These are phyloP conservation scores for Hippocampus abdominalis DNA, from an alignment of 2,113 vertebrate genomes.

Conservation along the genomic window DNA sequence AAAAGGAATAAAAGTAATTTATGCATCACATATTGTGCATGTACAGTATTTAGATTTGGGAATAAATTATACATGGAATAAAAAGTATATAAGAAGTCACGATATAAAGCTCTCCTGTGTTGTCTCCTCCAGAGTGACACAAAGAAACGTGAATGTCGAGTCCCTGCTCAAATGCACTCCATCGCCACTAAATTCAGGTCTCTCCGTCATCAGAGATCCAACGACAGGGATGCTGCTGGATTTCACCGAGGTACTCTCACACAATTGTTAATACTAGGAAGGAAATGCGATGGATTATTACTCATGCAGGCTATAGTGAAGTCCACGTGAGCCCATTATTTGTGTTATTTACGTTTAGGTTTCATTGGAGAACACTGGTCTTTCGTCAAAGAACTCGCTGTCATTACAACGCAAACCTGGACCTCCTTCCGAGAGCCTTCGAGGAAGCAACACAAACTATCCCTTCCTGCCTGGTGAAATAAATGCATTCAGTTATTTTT, in stretches of 20 bases:
- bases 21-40: background rate
- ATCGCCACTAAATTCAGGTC: constrained; percentile 77
- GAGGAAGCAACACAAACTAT: constrained; percentile 85
- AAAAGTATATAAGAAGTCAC: background rate
- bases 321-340: background rate
- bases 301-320: background rate
- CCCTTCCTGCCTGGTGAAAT: constrained; percentile 83
- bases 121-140: constrained; percentile 67
- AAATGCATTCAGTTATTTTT: background rate
- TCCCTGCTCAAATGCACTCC: constrained; percentile 70
- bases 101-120: background rate
- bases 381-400: constrained; percentile 85
- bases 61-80: too few species aligned
- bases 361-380: constrained; percentile 77
- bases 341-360: constrained; percentile 59
- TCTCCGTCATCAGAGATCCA: constrained; percentile 84
- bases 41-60: too few species aligned
- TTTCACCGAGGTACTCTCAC: constrained; percentile 79
- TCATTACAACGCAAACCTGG: constrained; percentile 84
- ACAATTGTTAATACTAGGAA: background rate
- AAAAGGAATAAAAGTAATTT: too few species aligned
- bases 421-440: constrained; percentile 78
- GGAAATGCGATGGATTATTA: background rate
- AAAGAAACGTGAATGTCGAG: constrained; percentile 72
- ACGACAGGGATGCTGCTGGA: constrained; percentile 85